A percentile compares a stretch with the other conserved stretches of the same genome.
These are phyloP conservation scores for Caenorhabditis plicata DNA, from an alignment of 2,888 invertebrate species.

Conservation along the genomic window DNA sequence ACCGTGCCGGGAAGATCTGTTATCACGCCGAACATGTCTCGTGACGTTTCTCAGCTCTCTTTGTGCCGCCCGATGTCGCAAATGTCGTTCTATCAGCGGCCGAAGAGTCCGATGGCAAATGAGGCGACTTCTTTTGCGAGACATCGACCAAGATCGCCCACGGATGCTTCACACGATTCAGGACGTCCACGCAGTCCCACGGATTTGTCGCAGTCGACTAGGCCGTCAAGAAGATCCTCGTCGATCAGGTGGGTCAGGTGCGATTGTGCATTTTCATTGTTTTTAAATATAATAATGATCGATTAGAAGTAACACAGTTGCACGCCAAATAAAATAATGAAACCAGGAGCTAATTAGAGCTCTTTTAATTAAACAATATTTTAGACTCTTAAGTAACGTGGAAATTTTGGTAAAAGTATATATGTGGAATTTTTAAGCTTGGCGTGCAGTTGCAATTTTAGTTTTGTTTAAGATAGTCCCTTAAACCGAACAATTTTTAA, in stretches of 20 bases:
- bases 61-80: constrained; percentile 35
- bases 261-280: not conserved
- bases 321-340: too few relatives aligned
- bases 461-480: too few relatives aligned
- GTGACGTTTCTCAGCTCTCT: constrained; percentile 51
- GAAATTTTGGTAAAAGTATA: too few relatives aligned
- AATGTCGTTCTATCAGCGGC: constrained; percentile 36
- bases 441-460: too few relatives aligned
- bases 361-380: too few relatives aligned
- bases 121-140: constrained; percentile 26
- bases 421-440: too few relatives aligned
- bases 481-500: too few relatives aligned
- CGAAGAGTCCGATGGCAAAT: constrained; percentile 35
- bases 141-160: constrained; percentile 33
- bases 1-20: constrained; percentile 52
- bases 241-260: constrained; percentile 12
- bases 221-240: constrained; percentile 24
- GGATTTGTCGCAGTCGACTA: constrained; percentile 39
- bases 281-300: too few relatives aligned
- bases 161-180: constrained; percentile 42
- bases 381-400: too few relatives aligned
- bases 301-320: too few relatives aligned
- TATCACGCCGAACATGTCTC: constrained; percentile 55
- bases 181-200: constrained; percentile 49
- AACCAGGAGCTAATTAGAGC: too few relatives aligned